Conservation (phyloP, 2,888 invertebrate species). For the Selenia dentaria region DNA sequence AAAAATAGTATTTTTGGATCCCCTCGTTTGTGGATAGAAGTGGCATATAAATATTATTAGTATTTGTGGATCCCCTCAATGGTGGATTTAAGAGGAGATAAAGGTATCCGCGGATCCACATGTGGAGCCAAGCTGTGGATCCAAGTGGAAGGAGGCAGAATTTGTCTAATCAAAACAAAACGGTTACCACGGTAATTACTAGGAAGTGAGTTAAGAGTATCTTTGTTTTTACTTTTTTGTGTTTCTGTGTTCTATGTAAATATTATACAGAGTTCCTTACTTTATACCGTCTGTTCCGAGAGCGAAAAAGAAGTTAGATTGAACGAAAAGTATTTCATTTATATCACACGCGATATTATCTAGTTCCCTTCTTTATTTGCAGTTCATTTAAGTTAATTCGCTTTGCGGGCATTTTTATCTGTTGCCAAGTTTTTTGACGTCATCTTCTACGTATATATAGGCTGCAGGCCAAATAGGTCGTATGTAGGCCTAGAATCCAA, state of each 20-base stretch:
- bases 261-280: conserved; percentile 16
- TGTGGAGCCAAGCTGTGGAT: no score
- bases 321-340: conserved; percentile 23
- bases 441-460: conserved; percentile 53
- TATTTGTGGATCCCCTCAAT: no score
- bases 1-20: no score
- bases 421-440: conserved; percentile 61
- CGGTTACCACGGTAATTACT: no score
- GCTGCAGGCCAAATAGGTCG: conserved; percentile 47
- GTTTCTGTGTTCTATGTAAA: conserved; percentile 13
- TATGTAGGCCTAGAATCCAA: conserved; percentile 30
- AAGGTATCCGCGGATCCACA: no score
- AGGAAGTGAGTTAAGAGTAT: conserved; percentile 3
- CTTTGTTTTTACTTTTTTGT: conserved; percentile 11
- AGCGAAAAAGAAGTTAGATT: conserved; percentile 24
- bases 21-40: no score
- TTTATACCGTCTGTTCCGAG: conserved; percentile 21
- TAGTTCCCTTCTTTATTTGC: conserved; percentile 21
- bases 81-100: no score
- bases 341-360: conserved; percentile 24
- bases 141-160: no score
- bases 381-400: conserved; percentile 46
- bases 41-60: no score
- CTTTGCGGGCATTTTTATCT: conserved; percentile 43
- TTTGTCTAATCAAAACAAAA: no score